A percentile compares a stretch with the other conserved stretches of the same genome.
phyloP scores from a whole-genome alignment of 2,797 vertebrate species.

The Cetoscarus ocellatus region DNA sequence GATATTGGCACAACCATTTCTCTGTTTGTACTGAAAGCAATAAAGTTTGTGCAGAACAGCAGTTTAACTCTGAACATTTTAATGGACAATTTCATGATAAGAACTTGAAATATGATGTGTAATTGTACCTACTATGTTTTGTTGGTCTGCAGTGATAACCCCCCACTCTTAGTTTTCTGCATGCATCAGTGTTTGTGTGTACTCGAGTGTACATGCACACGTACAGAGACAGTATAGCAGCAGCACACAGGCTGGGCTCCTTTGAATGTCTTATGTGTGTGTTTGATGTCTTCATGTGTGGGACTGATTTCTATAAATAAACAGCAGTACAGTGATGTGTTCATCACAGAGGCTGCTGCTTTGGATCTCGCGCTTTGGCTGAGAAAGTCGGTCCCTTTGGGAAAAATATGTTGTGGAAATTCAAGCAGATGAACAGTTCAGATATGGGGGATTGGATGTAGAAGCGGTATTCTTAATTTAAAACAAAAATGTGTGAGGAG shows the following conservation, averaged over 20 bases:
- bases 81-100: too few species aligned
- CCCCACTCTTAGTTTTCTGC: not conserved
- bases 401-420: conserved; percentile 23
- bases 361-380: conserved; percentile 15
- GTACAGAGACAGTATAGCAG: not conserved
- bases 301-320: conserved; percentile 54
- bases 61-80: too few species aligned
- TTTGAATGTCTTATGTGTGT: conserved; percentile 8
- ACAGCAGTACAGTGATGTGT: conserved; percentile 23
- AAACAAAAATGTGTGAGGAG: not conserved
- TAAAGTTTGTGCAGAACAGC: too few species aligned
- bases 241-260: conserved; percentile 2
- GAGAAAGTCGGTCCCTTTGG: conserved; percentile 12
- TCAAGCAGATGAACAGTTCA: conserved; percentile 18
- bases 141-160: conserved; percentile 3
- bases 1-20: too few species aligned
- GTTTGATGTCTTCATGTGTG: conserved; percentile 36
- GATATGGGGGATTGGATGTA: not conserved
- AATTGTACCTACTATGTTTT: not conserved
- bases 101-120: too few species aligned
- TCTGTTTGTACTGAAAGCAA: too few species aligned
- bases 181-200: not conserved
- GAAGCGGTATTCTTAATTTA: not conserved
- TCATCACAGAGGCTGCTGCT: conserved; percentile 18
- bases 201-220: not conserved